Evolutionary conservation across 2,113 vertebrate species (phyloP).

Genomic region (Lepus americanus): DNA sequence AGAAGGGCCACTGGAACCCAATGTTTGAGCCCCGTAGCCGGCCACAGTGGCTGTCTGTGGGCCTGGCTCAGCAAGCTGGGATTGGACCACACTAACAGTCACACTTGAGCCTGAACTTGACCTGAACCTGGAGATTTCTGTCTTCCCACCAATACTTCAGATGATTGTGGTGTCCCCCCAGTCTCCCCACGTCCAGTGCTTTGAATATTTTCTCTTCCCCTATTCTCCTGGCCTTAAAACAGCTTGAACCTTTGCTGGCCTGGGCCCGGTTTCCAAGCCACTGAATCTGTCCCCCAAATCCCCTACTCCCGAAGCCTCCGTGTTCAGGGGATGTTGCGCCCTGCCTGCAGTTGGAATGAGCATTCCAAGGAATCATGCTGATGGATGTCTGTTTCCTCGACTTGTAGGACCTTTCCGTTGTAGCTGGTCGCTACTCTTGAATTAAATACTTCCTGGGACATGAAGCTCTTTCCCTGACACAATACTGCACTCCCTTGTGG

Average conservation of each 20-base stretch:
- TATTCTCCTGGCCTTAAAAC: background rate
- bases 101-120: slow-evolving; percentile 61
- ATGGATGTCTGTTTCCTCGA: background rate
- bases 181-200: background rate
- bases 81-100: slow-evolving; percentile 54
- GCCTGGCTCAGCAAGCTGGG: background rate
- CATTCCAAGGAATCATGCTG: background rate
- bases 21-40: background rate
- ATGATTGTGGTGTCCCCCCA: slow-evolving; percentile 51
- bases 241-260: background rate
- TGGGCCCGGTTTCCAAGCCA: background rate
- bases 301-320: background rate
- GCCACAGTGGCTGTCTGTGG: background rate
- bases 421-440: background rate
- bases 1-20: background rate
- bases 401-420: background rate
- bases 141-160: slow-evolving; percentile 29
- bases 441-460: background rate
- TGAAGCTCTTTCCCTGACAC: background rate
- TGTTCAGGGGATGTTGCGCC: background rate
- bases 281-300: background rate
- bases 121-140: slow-evolving; percentile 59
- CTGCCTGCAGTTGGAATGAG: background rate
- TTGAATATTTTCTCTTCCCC: slow-evolving; percentile 33
- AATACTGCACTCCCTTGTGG: background rate